A percentile compares a stretch with the other conserved stretches of the same genome.
Conservation (phyloP, 1,140 invertebrate genomes). For the Papilio helenus region DNA sequence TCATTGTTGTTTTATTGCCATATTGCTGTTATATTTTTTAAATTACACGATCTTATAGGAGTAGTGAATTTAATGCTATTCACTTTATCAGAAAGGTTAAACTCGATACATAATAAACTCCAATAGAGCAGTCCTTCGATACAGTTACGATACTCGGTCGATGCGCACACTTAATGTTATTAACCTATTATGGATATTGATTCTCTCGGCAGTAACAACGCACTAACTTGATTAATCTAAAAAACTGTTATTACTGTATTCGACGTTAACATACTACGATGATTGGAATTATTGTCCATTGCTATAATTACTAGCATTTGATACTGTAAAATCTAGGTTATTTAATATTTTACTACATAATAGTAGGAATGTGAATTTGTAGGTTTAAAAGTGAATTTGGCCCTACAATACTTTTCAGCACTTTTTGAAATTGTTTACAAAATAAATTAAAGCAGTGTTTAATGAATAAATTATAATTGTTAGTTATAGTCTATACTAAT, state of each 20-base stretch:
- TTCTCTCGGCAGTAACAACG: constrained; percentile 35
- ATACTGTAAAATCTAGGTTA: background rate
- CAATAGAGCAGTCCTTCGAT: background rate
- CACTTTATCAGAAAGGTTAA: background rate
- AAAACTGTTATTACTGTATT: constrained; percentile 26
- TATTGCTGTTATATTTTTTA: too few relatives aligned
- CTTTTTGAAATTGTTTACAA: too few relatives aligned
- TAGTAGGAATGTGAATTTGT: background rate
- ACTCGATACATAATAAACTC: constrained; percentile 4
- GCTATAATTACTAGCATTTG: background rate
- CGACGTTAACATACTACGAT: background rate
- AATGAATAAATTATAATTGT: too few relatives aligned
- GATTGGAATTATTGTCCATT: background rate
- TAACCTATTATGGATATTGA: constrained; percentile 37
- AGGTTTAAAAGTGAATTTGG: too few relatives aligned
- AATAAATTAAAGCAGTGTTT: too few relatives aligned
- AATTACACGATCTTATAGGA: too few relatives aligned
- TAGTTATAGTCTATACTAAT: too few relatives aligned
- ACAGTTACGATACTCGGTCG: constrained; percentile 25
- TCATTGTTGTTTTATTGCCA: too few relatives aligned
- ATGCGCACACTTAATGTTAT: constrained; percentile 32
- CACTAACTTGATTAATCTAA: constrained; percentile 31
- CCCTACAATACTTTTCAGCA: too few relatives aligned
- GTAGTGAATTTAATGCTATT: background rate
- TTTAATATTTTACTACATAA: background rate